These are phyloP conservation scores for Sakesphorus luctuosus DNA, from an alignment of 2,113 vertebrate genomes.

Conservation along the genomic window DNA sequence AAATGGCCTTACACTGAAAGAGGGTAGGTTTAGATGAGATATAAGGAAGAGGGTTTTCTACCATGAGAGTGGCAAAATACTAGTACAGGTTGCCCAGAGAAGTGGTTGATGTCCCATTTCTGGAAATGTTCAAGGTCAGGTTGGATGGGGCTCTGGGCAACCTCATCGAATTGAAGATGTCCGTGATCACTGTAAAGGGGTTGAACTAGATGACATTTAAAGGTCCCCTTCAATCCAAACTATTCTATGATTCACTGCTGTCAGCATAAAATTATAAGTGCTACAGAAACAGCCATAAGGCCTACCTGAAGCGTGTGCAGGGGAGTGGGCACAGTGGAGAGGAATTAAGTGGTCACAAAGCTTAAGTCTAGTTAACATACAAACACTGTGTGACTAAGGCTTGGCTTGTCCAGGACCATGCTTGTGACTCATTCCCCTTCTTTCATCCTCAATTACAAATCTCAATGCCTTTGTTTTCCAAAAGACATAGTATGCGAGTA, in stretches of 20 bases:
- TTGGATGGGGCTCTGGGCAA: neutral
- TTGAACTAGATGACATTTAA: neutral
- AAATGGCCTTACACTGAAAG: neutral
- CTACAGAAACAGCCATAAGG: neutral
- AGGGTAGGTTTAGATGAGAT: neutral
- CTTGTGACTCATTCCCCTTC: neutral
- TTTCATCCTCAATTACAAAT: neutral
- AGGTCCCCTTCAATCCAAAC: neutral
- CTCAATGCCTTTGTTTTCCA: neutral
- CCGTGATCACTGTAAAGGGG: neutral
- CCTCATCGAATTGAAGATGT: neutral
- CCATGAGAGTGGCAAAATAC: neutral
- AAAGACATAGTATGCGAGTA: neutral
- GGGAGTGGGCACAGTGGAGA: neutral
- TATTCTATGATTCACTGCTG: neutral
- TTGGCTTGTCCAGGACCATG: neutral
- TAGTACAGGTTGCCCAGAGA: neutral
- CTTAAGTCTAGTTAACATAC: neutral
- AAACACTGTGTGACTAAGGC: neutral
- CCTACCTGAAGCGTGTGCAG: fast-evolving
- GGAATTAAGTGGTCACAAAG: neutral
- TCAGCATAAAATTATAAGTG: neutral
- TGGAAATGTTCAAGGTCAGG: neutral
- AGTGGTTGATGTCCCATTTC: neutral
- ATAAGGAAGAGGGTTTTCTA: neutral